Percentiles rank a stretch among this genome's conserved stretches.
Evolutionary conservation across 2,113 vertebrate genomes (phyloP).

Genomic region (Megalops atlanticus): DNA sequence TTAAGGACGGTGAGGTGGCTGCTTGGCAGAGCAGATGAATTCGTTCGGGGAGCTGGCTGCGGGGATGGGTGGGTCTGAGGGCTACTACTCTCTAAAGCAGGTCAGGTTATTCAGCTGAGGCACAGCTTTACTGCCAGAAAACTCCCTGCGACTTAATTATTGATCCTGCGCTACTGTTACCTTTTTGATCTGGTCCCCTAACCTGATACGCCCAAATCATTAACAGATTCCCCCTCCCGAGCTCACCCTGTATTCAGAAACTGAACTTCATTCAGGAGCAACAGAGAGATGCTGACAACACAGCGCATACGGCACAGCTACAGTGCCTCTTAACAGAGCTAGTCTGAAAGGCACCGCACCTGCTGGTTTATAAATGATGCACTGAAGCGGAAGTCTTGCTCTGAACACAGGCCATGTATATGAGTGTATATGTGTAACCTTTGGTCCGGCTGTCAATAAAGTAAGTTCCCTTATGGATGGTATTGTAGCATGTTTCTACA

Average conservation of each 20-base stretch:
- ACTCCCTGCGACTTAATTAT: constrained; percentile 33
- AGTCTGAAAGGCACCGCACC: no score
- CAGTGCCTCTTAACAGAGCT: no score
- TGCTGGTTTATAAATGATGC: neutral
- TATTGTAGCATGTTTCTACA: neutral
- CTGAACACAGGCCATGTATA: neutral
- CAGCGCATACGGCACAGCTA: no score
- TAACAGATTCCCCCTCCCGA: neutral
- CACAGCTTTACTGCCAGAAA: constrained; percentile 3
- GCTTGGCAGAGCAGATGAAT: constrained; percentile 14
- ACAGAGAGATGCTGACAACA: neutral
- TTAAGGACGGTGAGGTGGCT: constrained; percentile 23
- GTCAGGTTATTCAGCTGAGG: constrained; percentile 9
- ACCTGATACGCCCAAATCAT: constrained; percentile 14
- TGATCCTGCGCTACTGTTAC: constrained; percentile 22
- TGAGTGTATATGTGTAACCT: neutral
- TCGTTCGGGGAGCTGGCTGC: constrained; percentile 3
- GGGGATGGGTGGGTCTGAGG: neutral
- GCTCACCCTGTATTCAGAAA: neutral
- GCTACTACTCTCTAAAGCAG: constrained; percentile 7
- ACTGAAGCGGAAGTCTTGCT: neutral
- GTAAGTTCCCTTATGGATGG: neutral
- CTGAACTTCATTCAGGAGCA: neutral
- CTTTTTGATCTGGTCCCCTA: constrained; percentile 18
- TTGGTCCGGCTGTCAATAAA: no score